Base-by-base conservation (phyloP, 2,888 invertebrate species). In the Rhagium mordax region DNA sequence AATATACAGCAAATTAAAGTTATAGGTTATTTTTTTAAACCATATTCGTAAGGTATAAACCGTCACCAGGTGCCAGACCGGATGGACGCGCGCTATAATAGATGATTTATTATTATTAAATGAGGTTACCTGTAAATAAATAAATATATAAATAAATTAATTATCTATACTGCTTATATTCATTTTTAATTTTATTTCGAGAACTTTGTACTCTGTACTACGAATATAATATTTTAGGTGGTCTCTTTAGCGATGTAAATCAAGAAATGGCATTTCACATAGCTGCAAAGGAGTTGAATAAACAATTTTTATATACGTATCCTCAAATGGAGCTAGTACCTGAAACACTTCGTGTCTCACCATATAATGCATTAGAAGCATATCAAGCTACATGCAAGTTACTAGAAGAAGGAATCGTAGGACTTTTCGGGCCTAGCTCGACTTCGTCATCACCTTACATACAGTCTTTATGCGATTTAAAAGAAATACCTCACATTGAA, bases 381-480 rank as follows among this genome's bases (percentile, higher is more conserved):
- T 74, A 78, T 51, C 67, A 47, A 57, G 72, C 72, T 0, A 72
- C 80, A 6, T 81, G 82, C 55, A 60, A 65, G 69, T 84, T 90
- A 2, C 88, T 89, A 0, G 81, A 87, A 84, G 88, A 89, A 80
- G 78, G 80, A 6, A 89, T 93, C 0, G 90, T 91, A 0, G 93
- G 90, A 7, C 89, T 94, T 67, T 91, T 94, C 41, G 93, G 93
- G 1, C 93, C 93, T 0, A 89, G 90, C 74, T 88, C 90, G 33
- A 87, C 86, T 57, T 85, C 89, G 67, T 89, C 91, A 0, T 89
- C 92, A 0, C 89, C 89, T 29, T 91, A 92, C 79, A 90, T 93
- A 7, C 91, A 92, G 80, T 91, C 92, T 16, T 89, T 93, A 75
- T 93, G 93, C 81, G 91, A 93, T 80, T 88, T 89, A 4, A 89